phyloP scores from a whole-genome alignment of 2,797 vertebrate genomes.

The Cyprinodon diabolis region DNA sequence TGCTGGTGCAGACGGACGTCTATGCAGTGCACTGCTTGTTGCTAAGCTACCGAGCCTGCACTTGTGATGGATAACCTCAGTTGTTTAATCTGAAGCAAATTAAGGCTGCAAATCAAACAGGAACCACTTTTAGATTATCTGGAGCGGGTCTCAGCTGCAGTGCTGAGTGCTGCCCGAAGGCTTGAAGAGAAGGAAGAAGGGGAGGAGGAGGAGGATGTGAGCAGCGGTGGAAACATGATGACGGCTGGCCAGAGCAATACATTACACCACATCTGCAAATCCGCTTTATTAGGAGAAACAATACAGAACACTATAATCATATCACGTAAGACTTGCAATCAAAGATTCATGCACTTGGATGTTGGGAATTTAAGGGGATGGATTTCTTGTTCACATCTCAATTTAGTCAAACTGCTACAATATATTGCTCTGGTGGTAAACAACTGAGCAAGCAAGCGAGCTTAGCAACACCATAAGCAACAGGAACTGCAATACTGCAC shows the following conservation, averaged over 20 bases:
- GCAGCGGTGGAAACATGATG: constrained; percentile 36
- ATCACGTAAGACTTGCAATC: constrained; percentile 63
- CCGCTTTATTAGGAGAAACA: constrained; percentile 55
- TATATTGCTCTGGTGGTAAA: constrained; percentile 74
- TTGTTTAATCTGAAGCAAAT: not conserved
- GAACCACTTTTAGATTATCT: constrained; percentile 1
- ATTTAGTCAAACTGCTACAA: constrained; percentile 58
- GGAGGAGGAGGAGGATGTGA: constrained; percentile 2
- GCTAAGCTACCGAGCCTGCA: not conserved
- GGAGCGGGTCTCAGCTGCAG: not conserved
- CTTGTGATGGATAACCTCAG: not conserved
- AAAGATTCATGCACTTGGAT: constrained; percentile 67
- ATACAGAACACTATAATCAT: constrained; percentile 64
- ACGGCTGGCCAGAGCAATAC: constrained; percentile 69
- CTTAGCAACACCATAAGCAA: constrained; percentile 91
- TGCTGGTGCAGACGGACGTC: not conserved
- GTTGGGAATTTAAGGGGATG: constrained; percentile 33
- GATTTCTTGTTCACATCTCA: constrained; percentile 32
- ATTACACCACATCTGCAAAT: constrained; percentile 66
- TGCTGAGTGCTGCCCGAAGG: not conserved
- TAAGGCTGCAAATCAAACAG: not conserved
- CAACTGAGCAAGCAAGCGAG: constrained; percentile 76
- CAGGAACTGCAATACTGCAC: constrained; percentile 91
- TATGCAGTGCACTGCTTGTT: not conserved
- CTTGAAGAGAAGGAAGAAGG: too few species aligned